phyloP scores from a whole-genome alignment of 2,888 invertebrate species.

The Agrochola circellaris region DNA sequence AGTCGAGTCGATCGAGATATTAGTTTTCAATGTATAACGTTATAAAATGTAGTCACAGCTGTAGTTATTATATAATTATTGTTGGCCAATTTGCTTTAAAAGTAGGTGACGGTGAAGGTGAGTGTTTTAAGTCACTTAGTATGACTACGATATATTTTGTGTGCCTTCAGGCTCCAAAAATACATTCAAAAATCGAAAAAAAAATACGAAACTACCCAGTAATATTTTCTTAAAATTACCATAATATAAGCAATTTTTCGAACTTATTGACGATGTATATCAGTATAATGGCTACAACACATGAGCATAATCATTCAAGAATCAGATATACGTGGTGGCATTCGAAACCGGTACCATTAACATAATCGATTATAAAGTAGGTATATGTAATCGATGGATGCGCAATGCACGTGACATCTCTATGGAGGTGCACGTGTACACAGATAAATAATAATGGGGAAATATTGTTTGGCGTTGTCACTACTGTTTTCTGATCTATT shows the following conservation, averaged over 20 bases:
- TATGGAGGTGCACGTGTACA: constrained; percentile 64
- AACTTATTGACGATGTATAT: constrained; percentile 15
- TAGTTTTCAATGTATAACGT: constrained; percentile 24
- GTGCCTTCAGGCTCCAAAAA: neutral
- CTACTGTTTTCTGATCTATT: constrained; percentile 58
- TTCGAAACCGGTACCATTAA: constrained; percentile 73
- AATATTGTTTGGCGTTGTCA: constrained; percentile 41
- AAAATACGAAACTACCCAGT: neutral
- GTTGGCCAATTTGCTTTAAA: constrained; percentile 22
- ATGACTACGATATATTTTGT: neutral
- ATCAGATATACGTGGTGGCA: constrained; percentile 59
- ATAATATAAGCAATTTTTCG: neutral
- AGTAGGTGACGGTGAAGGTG: constrained; percentile 41
- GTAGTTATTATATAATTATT: constrained; percentile 39
- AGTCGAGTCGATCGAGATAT: constrained; percentile 33
- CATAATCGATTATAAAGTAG: constrained; percentile 69
- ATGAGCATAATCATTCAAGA: constrained; percentile 46
- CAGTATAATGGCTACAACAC: constrained; percentile 17
- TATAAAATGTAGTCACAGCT: constrained; percentile 25
- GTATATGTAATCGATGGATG: constrained; percentile 66
- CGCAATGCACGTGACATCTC: constrained; percentile 67
- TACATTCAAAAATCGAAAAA: neutral
- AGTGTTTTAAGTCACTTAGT: constrained; percentile 3
- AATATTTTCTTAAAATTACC: neutral
- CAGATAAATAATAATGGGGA: constrained; percentile 58